These are phyloP conservation scores for Rosalia funebris DNA, from an alignment of 2,888 invertebrate genomes.

Conservation along the genomic window DNA sequence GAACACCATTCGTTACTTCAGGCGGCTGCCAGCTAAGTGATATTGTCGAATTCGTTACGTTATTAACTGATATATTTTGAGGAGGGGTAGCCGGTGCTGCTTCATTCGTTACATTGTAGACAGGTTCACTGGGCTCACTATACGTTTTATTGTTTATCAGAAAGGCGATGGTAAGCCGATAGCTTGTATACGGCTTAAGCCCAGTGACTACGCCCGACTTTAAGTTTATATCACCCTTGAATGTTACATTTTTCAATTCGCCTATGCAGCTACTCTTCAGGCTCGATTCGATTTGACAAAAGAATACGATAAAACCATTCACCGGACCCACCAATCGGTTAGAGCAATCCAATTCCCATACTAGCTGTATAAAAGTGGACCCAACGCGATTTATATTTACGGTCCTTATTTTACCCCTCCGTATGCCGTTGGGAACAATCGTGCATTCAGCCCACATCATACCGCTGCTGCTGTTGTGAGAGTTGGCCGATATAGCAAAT, in stretches of 20 bases:
- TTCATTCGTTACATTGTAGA: conserved; percentile 76
- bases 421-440: conserved; percentile 64
- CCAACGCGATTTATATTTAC: conserved; percentile 67
- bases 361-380: conserved; percentile 70
- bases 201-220: conserved; percentile 70
- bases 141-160: conserved; percentile 65
- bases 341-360: conserved; percentile 82
- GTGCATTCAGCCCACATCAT: conserved; percentile 88
- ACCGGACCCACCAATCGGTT: conserved; percentile 74
- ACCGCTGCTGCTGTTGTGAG: conserved; percentile 76
- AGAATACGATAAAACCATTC: conserved; percentile 79
- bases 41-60: conserved; percentile 73
- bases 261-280: conserved; percentile 68
- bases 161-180: conserved; percentile 76
- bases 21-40: conserved; percentile 78
- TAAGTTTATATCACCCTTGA: conserved; percentile 64
- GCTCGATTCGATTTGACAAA: conserved; percentile 72
- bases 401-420: conserved; percentile 68
- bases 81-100: conserved; percentile 71
- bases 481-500: conserved; percentile 86
- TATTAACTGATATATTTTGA: conserved; percentile 68
- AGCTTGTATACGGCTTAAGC: conserved; percentile 80
- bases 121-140: conserved; percentile 70
- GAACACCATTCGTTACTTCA: conserved; percentile 75
- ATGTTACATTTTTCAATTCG: conserved; percentile 61